Conservation (phyloP, 2,888 invertebrate species). For the Tenodera sinensis region DNA sequence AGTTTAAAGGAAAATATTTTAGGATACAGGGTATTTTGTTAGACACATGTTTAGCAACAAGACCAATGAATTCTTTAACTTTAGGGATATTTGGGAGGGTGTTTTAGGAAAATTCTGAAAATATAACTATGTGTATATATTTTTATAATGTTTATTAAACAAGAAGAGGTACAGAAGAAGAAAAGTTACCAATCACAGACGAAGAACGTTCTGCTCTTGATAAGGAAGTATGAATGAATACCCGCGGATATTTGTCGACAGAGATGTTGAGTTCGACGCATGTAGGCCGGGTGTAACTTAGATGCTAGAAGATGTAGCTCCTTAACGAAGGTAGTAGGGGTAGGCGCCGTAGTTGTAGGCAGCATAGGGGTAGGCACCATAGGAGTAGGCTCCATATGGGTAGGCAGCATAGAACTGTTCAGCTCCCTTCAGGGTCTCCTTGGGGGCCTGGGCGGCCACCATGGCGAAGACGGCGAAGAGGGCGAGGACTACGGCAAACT, state of each 20-base stretch:
- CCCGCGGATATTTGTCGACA: background rate
- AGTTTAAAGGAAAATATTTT: no score
- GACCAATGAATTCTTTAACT: no score
- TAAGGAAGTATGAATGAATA: background rate
- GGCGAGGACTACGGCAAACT: background rate
- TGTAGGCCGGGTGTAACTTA: background rate
- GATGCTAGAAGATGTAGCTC: background rate
- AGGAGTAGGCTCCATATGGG: background rate
- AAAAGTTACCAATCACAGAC: background rate
- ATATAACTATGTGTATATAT: background rate
- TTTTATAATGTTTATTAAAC: background rate
- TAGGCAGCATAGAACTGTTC: background rate
- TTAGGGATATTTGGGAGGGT: background rate
- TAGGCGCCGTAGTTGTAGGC: background rate
- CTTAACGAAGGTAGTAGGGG: background rate
- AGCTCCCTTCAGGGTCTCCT: background rate
- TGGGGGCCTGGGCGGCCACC: background rate
- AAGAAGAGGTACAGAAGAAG: background rate
- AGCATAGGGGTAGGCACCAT: background rate
- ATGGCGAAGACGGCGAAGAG: background rate
- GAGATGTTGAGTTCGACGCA: background rate
- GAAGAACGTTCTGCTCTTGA: background rate
- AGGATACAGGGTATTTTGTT: no score
- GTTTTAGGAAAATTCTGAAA: background rate
- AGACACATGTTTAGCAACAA: no score